Percentiles rank a stretch among this genome's conserved stretches.
These are phyloP conservation scores for Trichacis sp. DNA, from an alignment of 2,888 invertebrate genomes.

Conservation along the genomic window DNA sequence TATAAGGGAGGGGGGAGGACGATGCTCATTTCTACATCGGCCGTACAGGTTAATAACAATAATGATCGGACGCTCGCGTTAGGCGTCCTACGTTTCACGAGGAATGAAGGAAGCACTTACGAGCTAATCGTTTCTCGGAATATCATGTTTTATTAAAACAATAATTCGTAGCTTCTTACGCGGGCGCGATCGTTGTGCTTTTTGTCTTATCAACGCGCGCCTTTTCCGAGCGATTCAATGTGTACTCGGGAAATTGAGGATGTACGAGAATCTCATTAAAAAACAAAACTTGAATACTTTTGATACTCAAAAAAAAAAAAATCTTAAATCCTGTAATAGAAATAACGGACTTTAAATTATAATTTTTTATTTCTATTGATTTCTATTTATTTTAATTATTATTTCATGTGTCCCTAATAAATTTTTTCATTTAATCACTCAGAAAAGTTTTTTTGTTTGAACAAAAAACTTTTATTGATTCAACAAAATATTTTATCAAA, in stretches of 20 bases:
- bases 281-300: no score
- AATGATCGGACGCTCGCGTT: slow-evolving; percentile 17
- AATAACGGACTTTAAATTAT: no score
- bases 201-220: slow-evolving; percentile 7
- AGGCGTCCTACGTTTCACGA: no score
- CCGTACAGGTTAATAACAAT: slow-evolving; percentile 20
- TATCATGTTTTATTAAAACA: slow-evolving; percentile 2
- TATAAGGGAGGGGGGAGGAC: slow-evolving; percentile 11
- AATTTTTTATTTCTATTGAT: no score
- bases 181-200: neutral
- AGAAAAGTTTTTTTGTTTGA: no score
- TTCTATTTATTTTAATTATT: no score
- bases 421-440: no score
- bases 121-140: slow-evolving; percentile 11
- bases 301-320: no score
- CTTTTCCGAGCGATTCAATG: neutral
- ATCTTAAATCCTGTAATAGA: no score
- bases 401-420: no score
- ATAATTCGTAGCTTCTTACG: neutral
- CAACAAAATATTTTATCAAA: no score
- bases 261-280: slow-evolving; percentile 55
- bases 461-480: no score
- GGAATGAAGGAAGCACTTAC: neutral
- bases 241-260: slow-evolving; percentile 43
- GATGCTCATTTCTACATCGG: slow-evolving; percentile 34